Conservation (phyloP, 2,888 invertebrate genomes). For the Himalopsyche kuldschensis region DNA sequence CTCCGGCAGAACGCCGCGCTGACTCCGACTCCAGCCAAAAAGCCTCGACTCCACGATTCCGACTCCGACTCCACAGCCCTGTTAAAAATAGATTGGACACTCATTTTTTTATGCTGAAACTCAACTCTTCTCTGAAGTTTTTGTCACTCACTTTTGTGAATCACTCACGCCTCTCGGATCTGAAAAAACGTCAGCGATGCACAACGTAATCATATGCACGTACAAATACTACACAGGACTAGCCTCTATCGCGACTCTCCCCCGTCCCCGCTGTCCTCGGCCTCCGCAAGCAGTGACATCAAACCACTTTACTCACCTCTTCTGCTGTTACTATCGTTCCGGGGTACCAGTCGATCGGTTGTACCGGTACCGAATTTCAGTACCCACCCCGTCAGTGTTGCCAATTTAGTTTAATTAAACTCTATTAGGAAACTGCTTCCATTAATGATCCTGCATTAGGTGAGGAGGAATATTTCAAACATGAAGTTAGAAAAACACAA, state of each 20-base stretch:
- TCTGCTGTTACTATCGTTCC: not conserved
- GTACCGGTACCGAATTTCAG: not conserved
- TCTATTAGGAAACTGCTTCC: no score
- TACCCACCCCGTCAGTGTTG: not conserved
- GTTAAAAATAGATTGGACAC: no score
- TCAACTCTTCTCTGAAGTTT: no score
- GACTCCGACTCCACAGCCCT: constrained; percentile 20
- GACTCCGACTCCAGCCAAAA: no score
- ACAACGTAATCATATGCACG: not conserved
- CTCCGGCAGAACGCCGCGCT: no score
- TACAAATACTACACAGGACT: not conserved
- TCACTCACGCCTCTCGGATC: not conserved
- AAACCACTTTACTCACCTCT: not conserved
- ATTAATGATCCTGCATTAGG: no score
- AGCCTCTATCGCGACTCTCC: not conserved
- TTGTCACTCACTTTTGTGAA: no score
- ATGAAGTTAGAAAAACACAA: no score
- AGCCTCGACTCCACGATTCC: no score
- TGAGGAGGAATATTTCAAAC: no score
- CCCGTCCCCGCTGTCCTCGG: not conserved
- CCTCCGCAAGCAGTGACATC: not conserved
- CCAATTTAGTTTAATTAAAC: no score
- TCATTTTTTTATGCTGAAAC: no score
- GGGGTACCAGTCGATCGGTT: not conserved
- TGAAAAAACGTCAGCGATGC: not conserved